Evolutionary conservation across 2,113 vertebrate species (phyloP).

Genomic region (Ailuropoda melanoleuca): DNA sequence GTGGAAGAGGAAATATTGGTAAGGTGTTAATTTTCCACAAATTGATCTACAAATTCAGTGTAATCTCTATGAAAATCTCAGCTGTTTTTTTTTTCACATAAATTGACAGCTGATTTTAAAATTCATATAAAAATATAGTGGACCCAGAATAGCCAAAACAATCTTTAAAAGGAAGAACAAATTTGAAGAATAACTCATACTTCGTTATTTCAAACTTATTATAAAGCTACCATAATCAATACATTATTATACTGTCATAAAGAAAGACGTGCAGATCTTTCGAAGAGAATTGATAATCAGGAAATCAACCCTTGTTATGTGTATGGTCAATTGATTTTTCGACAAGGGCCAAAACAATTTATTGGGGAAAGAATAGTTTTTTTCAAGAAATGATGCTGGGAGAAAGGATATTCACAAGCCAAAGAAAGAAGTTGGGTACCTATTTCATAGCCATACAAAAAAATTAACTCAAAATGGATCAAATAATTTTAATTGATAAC

Average conservation of each 20-base stretch:
- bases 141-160: background rate
- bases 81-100: background rate
- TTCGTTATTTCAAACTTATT: background rate
- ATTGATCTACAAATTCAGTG: background rate
- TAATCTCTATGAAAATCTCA: background rate
- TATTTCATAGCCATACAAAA: background rate
- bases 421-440: background rate
- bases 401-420: background rate
- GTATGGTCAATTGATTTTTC: background rate
- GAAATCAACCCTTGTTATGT: background rate
- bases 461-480: background rate
- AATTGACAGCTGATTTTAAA: background rate
- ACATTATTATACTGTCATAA: background rate
- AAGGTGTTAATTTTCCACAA: background rate
- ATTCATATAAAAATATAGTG: background rate
- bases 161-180: background rate
- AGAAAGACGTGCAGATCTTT: background rate
- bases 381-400: background rate
- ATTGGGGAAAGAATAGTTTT: background rate
- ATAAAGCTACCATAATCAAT: background rate
- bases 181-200: background rate
- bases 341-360: background rate
- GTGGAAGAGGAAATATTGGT: background rate
- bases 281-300: background rate
- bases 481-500: background rate